Evolutionary conservation across 2,113 vertebrate genomes (phyloP).

Genomic region (Boulengeromyrus knoepffleri): DNA sequence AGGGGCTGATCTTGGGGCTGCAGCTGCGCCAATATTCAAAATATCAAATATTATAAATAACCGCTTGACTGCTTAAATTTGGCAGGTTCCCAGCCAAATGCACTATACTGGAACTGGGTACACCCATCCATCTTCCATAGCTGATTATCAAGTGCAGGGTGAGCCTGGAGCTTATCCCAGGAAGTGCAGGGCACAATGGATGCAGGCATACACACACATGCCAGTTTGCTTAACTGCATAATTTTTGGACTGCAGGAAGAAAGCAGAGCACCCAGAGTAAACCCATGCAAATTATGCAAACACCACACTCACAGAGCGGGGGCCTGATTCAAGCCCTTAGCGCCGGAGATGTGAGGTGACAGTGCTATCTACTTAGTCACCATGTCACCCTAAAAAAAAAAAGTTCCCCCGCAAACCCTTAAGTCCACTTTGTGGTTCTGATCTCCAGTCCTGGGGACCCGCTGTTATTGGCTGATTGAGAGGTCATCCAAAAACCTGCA

Average conservation of each 20-base stretch:
- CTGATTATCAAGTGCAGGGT: not conserved
- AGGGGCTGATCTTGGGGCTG: not conserved
- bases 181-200: not conserved
- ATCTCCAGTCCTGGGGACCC: not conserved
- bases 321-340: not conserved
- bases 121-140: not conserved
- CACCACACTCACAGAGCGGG: not conserved
- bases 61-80: not conserved
- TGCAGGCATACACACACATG: not conserved
- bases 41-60: slow-evolving; percentile 16
- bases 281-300: not conserved
- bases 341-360: not conserved
- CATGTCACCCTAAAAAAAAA: not conserved
- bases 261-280: not conserved
- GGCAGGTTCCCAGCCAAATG: not conserved
- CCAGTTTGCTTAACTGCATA: not conserved
- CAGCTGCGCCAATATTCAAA: not conserved
- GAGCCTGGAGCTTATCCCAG: not conserved
- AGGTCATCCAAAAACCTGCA: no score
- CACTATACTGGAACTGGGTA: not conserved
- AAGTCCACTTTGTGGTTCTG: not conserved
- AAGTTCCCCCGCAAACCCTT: not conserved
- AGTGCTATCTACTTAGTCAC: not conserved
- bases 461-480: not conserved
- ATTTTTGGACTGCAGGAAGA: not conserved